Evolutionary conservation across 2,888 invertebrate species (phyloP), one percentile per base, ranked within the genome.

Genomic region (Unio pictorum): DNA sequence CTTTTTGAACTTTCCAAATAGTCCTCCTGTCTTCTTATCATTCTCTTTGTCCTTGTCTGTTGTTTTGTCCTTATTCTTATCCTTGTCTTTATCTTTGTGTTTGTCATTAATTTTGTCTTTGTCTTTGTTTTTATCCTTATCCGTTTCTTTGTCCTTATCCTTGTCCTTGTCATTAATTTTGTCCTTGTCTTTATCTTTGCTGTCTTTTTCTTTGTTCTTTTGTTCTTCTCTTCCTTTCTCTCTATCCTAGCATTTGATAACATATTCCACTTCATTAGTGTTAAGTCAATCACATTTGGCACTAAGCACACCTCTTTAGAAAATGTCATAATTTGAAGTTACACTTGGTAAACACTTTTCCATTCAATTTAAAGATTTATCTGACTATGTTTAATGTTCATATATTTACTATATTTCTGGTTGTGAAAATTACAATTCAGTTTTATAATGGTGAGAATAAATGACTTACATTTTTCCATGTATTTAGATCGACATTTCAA

Each of bases 1-100:
- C 67, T 69, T 79, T 68, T 67, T 73, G 62, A 74, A 72, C 59
- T 73, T 71, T 28, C 77, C 76, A 59, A 79, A 77, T 11, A 81
- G 66, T 34, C 77, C 79, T 34, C 68, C 64, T 54, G 67, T 65
- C 20, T 34, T 61, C 55, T 56, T 66, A 60, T 60, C 61, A 66
- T 79, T 76, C 17, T 72, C 71, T 67, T 73, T 74, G 57, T 76
- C 67, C 55, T 71, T 69, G 28, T 55, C 26, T 67, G 11, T 61
- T 30, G 62, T 55, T 60, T 67, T 61, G 45, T 68, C 71, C 56
- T 68, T 71, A 61, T 73, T 73, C 23, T 71, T 62, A 18, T 71
- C 69, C 28, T 77, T 69, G 59, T 70, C 71, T 54, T 68, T 68
- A 4, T 67, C 60, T 56, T 65, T 69, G 18, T 59, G 64, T 58